Conservation (phyloP, 2,113 vertebrate genomes). For the Globicephala melas region DNA sequence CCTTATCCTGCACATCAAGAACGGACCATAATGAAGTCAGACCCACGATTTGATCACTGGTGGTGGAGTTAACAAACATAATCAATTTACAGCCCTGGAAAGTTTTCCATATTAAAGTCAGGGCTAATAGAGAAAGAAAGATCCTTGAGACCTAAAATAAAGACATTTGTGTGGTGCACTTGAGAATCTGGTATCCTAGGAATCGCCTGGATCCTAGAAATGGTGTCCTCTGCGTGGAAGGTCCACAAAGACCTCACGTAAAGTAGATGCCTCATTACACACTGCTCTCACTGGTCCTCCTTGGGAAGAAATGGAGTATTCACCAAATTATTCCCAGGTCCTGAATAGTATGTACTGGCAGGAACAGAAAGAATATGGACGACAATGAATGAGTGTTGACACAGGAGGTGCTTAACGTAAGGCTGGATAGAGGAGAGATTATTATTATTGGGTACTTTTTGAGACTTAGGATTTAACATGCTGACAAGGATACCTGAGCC, state of each 20-base stretch:
- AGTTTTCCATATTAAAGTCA: neutral
- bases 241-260: no score
- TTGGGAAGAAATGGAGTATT: neutral
- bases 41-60: neutral
- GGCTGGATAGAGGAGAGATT: neutral
- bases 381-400: neutral
- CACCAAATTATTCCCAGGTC: no score
- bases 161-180: neutral
- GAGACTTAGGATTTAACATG: neutral
- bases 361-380: neutral
- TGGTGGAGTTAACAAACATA: neutral
- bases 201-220: neutral
- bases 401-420: neutral
- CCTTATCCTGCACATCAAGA: neutral
- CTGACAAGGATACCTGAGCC: neutral
- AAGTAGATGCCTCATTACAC: neutral
- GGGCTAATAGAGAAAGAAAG: neutral
- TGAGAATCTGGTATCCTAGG: neutral
- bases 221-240: neutral
- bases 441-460: neutral
- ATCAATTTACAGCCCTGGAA: neutral
- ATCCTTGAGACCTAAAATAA: neutral
- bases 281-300: neutral
- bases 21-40: neutral
- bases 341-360: no score